These are phyloP conservation scores for Neodon shergylaensis DNA, from an alignment of 2,113 vertebrate genomes.

Conservation along the genomic window DNA sequence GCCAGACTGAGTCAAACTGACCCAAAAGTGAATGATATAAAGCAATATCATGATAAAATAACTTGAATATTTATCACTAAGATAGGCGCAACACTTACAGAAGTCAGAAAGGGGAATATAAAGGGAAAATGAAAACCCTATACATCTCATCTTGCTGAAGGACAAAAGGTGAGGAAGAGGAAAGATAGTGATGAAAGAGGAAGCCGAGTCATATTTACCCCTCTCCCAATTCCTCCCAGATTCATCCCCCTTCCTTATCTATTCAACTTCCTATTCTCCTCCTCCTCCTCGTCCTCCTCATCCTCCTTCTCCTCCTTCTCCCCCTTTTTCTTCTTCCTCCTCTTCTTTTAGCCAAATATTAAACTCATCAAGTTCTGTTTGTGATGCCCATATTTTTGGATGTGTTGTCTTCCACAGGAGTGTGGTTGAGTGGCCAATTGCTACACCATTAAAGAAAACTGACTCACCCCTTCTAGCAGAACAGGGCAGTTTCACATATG, in stretches of 20 bases:
- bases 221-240: background rate
- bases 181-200: background rate
- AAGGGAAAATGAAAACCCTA: background rate
- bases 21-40: background rate
- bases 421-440: background rate
- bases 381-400: background rate
- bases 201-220: background rate
- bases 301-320: no score
- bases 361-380: background rate
- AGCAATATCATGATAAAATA: background rate
- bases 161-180: background rate
- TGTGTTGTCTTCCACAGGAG: no score
- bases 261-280: background rate
- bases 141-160: background rate
- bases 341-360: background rate
- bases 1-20: background rate
- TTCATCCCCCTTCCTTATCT: background rate
- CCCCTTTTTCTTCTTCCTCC: no score
- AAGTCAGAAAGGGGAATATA: background rate
- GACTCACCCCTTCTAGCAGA: background rate
- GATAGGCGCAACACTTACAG: background rate
- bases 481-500: background rate
- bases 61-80: background rate
- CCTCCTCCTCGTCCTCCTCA: no score
- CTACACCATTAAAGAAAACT: background rate